phyloP scores from a whole-genome alignment of 2,113 vertebrate species.

The Alces alces region DNA sequence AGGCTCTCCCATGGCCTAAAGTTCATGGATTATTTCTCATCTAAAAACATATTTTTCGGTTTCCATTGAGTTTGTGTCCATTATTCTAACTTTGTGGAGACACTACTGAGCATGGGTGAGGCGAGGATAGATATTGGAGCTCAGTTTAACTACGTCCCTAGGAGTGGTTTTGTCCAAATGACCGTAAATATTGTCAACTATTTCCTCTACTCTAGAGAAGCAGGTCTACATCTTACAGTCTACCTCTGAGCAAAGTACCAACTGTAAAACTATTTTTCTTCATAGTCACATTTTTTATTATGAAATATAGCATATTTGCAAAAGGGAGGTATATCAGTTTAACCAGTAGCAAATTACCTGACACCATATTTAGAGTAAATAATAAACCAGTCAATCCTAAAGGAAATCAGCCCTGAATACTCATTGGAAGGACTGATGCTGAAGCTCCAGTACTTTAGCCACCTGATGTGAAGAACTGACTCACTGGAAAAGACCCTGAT shows the following conservation, averaged over 20 bases:
- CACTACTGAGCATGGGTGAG: background rate
- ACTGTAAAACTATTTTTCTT: background rate
- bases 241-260: background rate
- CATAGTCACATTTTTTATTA: background rate
- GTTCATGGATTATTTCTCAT: background rate
- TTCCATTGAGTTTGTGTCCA: background rate
- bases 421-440: background rate
- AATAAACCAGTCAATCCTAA: background rate
- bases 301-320: background rate
- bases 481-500: background rate
- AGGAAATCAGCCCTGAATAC: background rate
- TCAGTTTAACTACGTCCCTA: background rate
- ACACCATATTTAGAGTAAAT: background rate
- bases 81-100: background rate
- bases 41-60: background rate
- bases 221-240: background rate
- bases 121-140: background rate
- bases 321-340: background rate
- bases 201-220: background rate
- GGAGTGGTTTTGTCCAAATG: background rate
- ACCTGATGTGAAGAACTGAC: background rate
- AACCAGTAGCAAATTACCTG: background rate
- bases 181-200: background rate
- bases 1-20: background rate
- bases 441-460: background rate